These are phyloP conservation scores for Stictonetta naevosa DNA, from an alignment of 2,113 vertebrate species.

Conservation along the genomic window DNA sequence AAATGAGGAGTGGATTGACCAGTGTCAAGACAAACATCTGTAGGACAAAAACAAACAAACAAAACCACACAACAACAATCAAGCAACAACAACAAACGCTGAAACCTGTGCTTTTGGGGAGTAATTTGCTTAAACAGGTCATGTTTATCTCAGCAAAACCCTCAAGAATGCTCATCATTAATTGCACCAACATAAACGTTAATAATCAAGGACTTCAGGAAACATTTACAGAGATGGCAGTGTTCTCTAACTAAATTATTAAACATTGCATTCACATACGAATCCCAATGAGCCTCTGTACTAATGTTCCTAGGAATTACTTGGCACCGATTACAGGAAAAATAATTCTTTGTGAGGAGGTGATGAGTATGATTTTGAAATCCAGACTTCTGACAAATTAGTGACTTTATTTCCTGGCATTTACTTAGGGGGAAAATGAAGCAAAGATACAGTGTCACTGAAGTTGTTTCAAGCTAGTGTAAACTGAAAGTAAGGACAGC, in stretches of 20 bases:
- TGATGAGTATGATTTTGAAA: constrained; percentile 14
- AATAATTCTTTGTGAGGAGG: neutral
- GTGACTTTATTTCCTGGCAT: neutral
- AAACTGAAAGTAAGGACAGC: neutral
- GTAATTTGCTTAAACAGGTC: constrained; percentile 37
- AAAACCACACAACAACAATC: neutral
- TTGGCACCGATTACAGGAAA: constrained; percentile 4
- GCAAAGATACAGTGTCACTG: neutral
- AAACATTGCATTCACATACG: neutral
- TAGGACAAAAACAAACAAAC: neutral
- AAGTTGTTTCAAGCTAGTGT: neutral
- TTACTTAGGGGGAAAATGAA: neutral
- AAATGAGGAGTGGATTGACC: neutral
- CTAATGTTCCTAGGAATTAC: constrained; percentile 24
- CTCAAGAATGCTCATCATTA: constrained; percentile 23
- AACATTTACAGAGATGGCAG: constrained; percentile 15
- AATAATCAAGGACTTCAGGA: constrained; percentile 42
- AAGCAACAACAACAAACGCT: neutral
- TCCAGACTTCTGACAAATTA: neutral
- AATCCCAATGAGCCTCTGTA: neutral
- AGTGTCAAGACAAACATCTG: constrained; percentile 12
- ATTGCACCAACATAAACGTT: constrained; percentile 34
- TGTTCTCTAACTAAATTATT: constrained; percentile 49
- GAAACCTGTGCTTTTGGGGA: neutral
- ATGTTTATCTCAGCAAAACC: neutral